phyloP scores from a whole-genome alignment of 2,113 vertebrate species.

The Toxotes chatareus region DNA sequence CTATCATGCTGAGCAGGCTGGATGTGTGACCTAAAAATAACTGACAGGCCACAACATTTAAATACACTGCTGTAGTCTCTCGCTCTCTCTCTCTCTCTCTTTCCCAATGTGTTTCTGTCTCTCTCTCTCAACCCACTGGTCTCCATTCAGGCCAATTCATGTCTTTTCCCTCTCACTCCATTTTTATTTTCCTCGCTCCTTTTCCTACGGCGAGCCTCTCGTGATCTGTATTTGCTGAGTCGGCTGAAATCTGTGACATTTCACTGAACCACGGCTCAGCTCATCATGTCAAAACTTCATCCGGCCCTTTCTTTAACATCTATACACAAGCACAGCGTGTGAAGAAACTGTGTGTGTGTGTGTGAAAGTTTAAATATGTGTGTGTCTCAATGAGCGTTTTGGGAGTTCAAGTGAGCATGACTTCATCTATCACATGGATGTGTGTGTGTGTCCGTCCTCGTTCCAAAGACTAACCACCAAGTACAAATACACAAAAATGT shows the following conservation, averaged over 20 bases:
- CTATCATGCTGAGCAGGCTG: constrained; percentile 53
- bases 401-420: not conserved
- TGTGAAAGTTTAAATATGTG: not conserved
- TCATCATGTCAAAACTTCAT: not conserved
- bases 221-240: not conserved
- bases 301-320: constrained; percentile 5
- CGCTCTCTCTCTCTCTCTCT: not conserved
- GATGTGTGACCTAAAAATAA: constrained; percentile 72
- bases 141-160: not conserved
- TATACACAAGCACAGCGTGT: not conserved
- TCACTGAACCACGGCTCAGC: not conserved
- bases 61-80: not conserved
- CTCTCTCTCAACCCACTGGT: not conserved
- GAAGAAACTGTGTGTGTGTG: not conserved
- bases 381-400: not conserved
- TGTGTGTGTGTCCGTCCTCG: not conserved
- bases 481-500: not conserved
- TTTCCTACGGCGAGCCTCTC: not conserved
- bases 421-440: not conserved
- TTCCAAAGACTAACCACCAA: not conserved
- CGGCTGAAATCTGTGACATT: constrained; percentile 21
- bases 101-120: not conserved
- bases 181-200: not conserved
- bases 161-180: too few species aligned
- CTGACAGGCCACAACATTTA: constrained; percentile 47